These are phyloP conservation scores for Drosophila tristis DNA, from an alignment of 1,140 invertebrate species.

Conservation along the genomic window DNA sequence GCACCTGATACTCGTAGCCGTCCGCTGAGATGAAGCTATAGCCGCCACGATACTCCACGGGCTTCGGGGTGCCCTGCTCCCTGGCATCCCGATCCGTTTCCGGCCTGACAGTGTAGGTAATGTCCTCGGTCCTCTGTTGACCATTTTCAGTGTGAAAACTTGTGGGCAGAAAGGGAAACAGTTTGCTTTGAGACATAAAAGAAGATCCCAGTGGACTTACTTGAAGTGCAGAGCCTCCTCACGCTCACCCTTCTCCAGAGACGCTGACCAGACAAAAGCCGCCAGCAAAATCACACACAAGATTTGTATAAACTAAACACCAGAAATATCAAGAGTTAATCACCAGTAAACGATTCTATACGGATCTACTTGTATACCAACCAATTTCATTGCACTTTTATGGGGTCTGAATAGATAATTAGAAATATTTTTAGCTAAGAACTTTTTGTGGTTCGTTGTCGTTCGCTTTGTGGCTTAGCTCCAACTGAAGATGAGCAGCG, in stretches of 20 bases:
- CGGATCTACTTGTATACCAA: constrained; percentile 10
- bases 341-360: not conserved
- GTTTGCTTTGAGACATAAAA: not conserved
- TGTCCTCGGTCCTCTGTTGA: constrained; percentile 66
- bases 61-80: constrained; percentile 35
- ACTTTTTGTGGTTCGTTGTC: constrained; percentile 27
- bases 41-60: constrained; percentile 85
- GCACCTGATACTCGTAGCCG: constrained; percentile 88
- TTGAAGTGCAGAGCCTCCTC: constrained; percentile 61
- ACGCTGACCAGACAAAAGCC: constrained; percentile 25
- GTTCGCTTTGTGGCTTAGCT: constrained; percentile 29
- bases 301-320: constrained; percentile 36
- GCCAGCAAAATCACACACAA: constrained; percentile 22
- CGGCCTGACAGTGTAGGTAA: constrained; percentile 58
- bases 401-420: not conserved
- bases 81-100: constrained; percentile 16
- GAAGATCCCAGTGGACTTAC: constrained; percentile 26
- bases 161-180: not conserved
- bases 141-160: constrained; percentile 78
- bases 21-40: constrained; percentile 89
- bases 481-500: constrained; percentile 50
- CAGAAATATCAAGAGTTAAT: not conserved
- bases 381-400: constrained; percentile 44
- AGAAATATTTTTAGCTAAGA: not conserved
- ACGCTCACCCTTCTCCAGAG: constrained; percentile 42